Evolutionary conservation across 2,113 vertebrate genomes (phyloP).

Genomic region (Gadus macrocephalus): DNA sequence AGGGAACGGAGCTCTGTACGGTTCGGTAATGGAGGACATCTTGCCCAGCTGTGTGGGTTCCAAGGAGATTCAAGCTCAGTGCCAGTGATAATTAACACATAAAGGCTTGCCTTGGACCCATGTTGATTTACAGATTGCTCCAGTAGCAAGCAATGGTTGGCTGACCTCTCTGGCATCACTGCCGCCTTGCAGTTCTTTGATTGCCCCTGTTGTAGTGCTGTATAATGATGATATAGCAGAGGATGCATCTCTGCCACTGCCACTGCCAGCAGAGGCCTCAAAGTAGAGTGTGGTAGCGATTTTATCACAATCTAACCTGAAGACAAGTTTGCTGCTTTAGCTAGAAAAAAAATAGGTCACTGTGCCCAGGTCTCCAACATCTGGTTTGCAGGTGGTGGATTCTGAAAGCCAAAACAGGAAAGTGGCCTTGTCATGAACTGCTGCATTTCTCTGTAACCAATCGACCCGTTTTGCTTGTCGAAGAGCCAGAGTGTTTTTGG

Average conservation of each 20-base stretch:
- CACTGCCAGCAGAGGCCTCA: neutral
- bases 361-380: constrained; percentile 32
- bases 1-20: constrained; percentile 9
- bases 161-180: constrained; percentile 44
- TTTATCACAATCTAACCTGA: neutral
- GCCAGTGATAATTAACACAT: constrained; percentile 46
- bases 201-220: constrained; percentile 25
- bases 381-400: constrained; percentile 52
- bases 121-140: constrained; percentile 48
- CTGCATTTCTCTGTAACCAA: constrained; percentile 32
- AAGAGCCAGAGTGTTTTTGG: constrained; percentile 33
- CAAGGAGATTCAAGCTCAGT: constrained; percentile 39
- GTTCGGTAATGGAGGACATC: constrained; percentile 40
- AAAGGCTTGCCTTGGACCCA: constrained; percentile 31
- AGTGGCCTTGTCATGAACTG: constrained; percentile 43
- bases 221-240: constrained; percentile 20
- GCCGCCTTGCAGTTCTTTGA: constrained; percentile 38
- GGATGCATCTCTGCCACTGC: constrained; percentile 20
- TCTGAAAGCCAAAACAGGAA: constrained; percentile 49
- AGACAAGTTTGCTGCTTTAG: constrained; percentile 9
- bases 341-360: constrained; percentile 28
- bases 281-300: neutral
- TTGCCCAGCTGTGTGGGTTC: constrained; percentile 39
- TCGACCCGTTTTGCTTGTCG: constrained; percentile 30
- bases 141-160: constrained; percentile 48